Conservation (phyloP, 2,797 vertebrate genomes). For the Aselliscus stoliczkanus region DNA sequence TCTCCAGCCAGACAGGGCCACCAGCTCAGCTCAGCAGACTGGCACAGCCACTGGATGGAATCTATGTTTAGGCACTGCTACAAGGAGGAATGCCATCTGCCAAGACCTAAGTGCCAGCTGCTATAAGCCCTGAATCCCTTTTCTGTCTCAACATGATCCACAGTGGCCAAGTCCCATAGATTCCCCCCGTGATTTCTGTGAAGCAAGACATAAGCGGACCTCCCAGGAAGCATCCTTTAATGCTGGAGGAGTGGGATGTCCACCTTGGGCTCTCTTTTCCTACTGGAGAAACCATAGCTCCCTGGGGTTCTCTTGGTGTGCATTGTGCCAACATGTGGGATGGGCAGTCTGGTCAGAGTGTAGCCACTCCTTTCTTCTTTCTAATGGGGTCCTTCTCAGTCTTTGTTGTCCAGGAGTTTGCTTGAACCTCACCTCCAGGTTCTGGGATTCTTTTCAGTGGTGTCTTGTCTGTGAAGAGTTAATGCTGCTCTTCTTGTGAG, state of each 20-base stretch:
- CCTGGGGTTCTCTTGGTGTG: neutral
- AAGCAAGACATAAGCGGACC: neutral
- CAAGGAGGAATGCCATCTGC: neutral
- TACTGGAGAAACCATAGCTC: neutral
- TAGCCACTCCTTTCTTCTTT: neutral
- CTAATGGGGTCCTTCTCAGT: neutral
- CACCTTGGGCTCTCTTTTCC: neutral
- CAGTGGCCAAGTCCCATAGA: neutral
- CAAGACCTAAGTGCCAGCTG: neutral
- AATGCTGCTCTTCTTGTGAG: neutral
- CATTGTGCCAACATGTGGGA: neutral
- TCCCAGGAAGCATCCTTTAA: neutral
- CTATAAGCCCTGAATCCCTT: neutral
- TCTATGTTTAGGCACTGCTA: neutral
- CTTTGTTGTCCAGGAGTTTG: neutral
- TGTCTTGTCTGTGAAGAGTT: neutral
- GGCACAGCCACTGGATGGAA: neutral
- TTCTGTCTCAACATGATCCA: neutral
- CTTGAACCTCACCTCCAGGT: neutral
- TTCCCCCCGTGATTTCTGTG: neutral
- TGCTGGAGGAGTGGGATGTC: neutral
- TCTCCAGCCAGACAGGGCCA: neutral
- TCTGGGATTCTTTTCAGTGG: neutral
- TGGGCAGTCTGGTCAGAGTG: neutral
- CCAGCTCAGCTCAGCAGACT: neutral